Evolutionary conservation across 2,888 invertebrate genomes (phyloP).

Genomic region (Synanthedon andrenaeformis): DNA sequence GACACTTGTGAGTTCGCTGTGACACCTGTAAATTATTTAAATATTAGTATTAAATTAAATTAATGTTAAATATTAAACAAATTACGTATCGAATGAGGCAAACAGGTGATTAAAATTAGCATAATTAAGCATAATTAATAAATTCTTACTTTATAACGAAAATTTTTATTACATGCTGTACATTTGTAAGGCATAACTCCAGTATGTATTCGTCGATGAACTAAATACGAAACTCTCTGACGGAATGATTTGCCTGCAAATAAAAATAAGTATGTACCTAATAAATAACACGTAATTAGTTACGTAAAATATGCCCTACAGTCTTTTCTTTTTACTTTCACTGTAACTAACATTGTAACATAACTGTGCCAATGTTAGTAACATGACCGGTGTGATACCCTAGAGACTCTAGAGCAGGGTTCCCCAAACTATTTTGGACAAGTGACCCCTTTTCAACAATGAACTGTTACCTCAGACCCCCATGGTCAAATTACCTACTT

Average conservation of each 20-base stretch:
- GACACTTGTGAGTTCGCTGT: slow-evolving; percentile 85
- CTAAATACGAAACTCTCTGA: slow-evolving; percentile 86
- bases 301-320: background rate
- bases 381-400: too few species aligned
- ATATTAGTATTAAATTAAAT: too few species aligned
- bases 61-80: background rate
- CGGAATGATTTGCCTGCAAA: slow-evolving; percentile 85
- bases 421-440: too few species aligned
- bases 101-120: background rate
- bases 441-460: too few species aligned
- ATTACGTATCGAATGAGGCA: background rate
- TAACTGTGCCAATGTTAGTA: too few species aligned
- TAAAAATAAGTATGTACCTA: slow-evolving; percentile 2
- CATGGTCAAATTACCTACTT: too few species aligned
- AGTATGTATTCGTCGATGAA: slow-evolving; percentile 86
- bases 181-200: slow-evolving; percentile 90
- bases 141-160: slow-evolving; percentile 78
- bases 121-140: background rate
- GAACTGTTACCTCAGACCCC: too few species aligned
- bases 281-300: background rate
- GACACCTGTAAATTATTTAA: slow-evolving; percentile 70
- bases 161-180: slow-evolving; percentile 82
- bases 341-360: too few species aligned
- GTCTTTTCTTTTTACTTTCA: background rate
- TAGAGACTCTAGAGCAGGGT: too few species aligned